phyloP scores from a whole-genome alignment of 1,140 invertebrate genomes.

The Goniozus legneri region DNA sequence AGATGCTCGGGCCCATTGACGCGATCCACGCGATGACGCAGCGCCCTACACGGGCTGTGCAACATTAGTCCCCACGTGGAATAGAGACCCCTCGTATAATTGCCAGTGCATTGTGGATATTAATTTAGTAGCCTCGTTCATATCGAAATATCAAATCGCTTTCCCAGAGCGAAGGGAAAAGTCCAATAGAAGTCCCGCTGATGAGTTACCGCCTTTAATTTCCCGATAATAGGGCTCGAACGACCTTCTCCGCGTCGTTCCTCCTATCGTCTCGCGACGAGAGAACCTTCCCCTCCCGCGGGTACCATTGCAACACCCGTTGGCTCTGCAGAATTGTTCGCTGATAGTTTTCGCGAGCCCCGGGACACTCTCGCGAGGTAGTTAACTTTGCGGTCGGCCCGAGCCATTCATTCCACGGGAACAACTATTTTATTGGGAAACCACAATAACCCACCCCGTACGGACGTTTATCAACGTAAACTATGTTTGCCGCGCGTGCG shows the following conservation, averaged over 20 bases:
- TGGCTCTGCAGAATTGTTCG: slow-evolving; percentile 31
- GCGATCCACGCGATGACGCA: no score
- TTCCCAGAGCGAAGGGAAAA: slow-evolving; percentile 40
- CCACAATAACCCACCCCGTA: slow-evolving; percentile 27
- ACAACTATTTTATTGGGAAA: slow-evolving; percentile 35
- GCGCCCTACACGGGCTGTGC: no score
- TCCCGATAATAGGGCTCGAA: slow-evolving; percentile 45
- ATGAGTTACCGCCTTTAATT: slow-evolving; percentile 53
- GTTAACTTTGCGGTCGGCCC: slow-evolving; percentile 28
- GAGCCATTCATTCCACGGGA: slow-evolving; percentile 26
- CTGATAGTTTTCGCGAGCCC: slow-evolving; percentile 37
- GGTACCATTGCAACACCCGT: slow-evolving; percentile 18
- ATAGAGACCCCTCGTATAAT: slow-evolving; percentile 44
- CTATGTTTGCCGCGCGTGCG: slow-evolving; percentile 22
- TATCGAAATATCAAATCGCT: slow-evolving; percentile 50
- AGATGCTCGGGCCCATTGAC: slow-evolving; percentile 21
- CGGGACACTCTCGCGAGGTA: slow-evolving; percentile 23
- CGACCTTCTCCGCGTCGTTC: slow-evolving; percentile 19
- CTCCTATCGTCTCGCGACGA: slow-evolving; percentile 1
- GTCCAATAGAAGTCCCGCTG: slow-evolving; percentile 48
- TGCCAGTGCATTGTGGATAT: slow-evolving; percentile 51
- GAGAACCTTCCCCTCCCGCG: slow-evolving; percentile 14
- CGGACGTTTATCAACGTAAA: slow-evolving; percentile 30
- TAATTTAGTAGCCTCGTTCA: slow-evolving; percentile 53
- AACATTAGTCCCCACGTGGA: no score